Evolutionary conservation across 2,113 vertebrate genomes (phyloP).

Genomic region (Cyphomyrus plagiostoma): DNA sequence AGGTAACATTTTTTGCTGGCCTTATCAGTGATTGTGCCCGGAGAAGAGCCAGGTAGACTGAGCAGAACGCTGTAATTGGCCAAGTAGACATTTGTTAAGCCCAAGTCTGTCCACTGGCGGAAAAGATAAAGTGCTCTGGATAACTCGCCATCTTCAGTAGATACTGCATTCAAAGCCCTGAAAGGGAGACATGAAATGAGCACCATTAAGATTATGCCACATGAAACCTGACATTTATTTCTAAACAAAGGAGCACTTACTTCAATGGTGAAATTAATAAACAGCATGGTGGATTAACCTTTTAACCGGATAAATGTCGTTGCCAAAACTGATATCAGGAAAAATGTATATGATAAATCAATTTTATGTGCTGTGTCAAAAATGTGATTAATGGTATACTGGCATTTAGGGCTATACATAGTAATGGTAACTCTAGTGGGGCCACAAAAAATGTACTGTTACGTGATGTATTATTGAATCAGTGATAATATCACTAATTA

Average conservation of each 20-base stretch:
- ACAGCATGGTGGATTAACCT: neutral
- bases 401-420: neutral
- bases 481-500: neutral
- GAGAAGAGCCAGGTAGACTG: slow-evolving; percentile 68
- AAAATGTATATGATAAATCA: neutral
- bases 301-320: neutral
- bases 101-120: slow-evolving; percentile 72
- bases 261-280: neutral
- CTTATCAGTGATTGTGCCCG: slow-evolving; percentile 72
- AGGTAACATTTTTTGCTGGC: slow-evolving; percentile 72
- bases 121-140: slow-evolving; percentile 63
- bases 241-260: neutral
- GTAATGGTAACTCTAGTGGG: neutral
- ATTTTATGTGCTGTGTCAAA: neutral
- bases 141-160: slow-evolving; percentile 51
- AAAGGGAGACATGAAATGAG: slow-evolving; percentile 25
- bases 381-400: neutral
- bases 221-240: neutral
- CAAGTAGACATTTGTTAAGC: slow-evolving; percentile 72
- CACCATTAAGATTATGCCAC: neutral
- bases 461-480: neutral
- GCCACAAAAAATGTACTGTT: neutral
- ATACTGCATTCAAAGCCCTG: slow-evolving; percentile 59
- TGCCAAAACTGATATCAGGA: neutral
- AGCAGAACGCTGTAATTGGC: slow-evolving; percentile 82